Conservation (phyloP, 2,888 invertebrate species). For the Nesidiocoris tenuis region DNA sequence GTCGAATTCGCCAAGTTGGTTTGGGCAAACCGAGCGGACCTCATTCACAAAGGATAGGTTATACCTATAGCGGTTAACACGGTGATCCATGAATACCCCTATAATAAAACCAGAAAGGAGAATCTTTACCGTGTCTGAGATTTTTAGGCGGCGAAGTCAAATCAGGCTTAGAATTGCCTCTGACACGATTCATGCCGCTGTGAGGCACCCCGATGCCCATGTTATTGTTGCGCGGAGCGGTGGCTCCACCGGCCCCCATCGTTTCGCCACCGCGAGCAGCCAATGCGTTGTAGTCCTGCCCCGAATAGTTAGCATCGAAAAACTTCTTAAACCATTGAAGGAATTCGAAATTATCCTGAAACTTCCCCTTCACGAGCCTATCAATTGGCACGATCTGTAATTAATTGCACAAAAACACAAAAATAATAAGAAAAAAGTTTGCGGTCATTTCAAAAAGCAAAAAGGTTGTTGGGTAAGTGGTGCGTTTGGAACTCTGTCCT, state of each 20-base stretch:
- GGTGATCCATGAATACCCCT: no score
- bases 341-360: conserved; percentile 99
- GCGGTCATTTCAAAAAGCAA: conserved; percentile 12
- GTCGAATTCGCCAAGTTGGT: no score
- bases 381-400: conserved; percentile 86
- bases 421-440: conserved; percentile 23
- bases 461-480: neutral
- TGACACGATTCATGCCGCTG: conserved; percentile 19
- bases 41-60: no score
- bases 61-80: no score
- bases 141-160: conserved; percentile 17
- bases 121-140: neutral
- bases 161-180: conserved; percentile 37
- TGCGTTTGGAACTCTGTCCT: no score
- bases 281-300: conserved; percentile 88
- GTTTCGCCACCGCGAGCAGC: conserved; percentile 80
- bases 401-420: conserved; percentile 23
- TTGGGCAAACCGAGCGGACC: no score
- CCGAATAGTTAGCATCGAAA: conserved; percentile 98
- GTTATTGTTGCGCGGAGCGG: conserved; percentile 50
- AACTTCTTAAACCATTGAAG: conserved; percentile 99
- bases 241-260: conserved; percentile 64
- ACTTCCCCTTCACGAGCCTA: conserved; percentile 93
- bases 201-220: conserved; percentile 10
- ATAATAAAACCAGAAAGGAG: no score